Base-by-base conservation (phyloP, 1,140 invertebrate genomes). In the Anastatus disparis region DNA sequence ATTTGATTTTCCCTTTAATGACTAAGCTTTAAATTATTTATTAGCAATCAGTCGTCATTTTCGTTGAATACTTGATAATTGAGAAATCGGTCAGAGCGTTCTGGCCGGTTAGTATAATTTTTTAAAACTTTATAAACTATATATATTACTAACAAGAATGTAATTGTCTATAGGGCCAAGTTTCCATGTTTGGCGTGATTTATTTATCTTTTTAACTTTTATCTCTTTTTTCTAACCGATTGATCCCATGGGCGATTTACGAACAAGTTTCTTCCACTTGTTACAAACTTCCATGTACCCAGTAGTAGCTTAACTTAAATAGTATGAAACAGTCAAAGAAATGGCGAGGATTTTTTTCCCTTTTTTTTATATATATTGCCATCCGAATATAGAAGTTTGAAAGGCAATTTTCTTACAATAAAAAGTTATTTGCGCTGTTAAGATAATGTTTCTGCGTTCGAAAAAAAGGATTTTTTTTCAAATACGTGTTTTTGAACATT, bases 51-150 rank as follows among this genome's bases (percentile, higher is more conserved):
- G 40, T 52, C 62, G 62, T n/a, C 10, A 63, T 63, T 63, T 63
- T 38, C n/a, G 38, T 63, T 15, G n/a, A 26, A 35, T 17, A 50
- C 12, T 35, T 9, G 58, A n/a, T 46, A 70, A 70, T 70, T 70
- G 68, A 70, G 68, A 70, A 70, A 70, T 70, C 50, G 24, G 40
- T 29, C n/a, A n/a, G n/a, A n/a, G n/a, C n/a, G n/a, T n/a, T n/a
- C n/a, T n/a, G n/a, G 8, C 3, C 12, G 24, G 29, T 15, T 31
- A 20, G 27, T 40, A 12, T n/a, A 38, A 35, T 35, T 55, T 59
- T 50, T 59, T 48, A 26, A 59, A 68, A 6, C 2, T 55, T 44
- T 17, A n/a, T n/a, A n/a, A n/a, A n/a, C n/a, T n/a, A n/a, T n/a
- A n/a, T n/a, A n/a, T n/a, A n/a, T 29, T 38, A 29, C 66, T 69